Conservation (phyloP, 2,113 vertebrate species). For the Lepidothrix coronata region DNA sequence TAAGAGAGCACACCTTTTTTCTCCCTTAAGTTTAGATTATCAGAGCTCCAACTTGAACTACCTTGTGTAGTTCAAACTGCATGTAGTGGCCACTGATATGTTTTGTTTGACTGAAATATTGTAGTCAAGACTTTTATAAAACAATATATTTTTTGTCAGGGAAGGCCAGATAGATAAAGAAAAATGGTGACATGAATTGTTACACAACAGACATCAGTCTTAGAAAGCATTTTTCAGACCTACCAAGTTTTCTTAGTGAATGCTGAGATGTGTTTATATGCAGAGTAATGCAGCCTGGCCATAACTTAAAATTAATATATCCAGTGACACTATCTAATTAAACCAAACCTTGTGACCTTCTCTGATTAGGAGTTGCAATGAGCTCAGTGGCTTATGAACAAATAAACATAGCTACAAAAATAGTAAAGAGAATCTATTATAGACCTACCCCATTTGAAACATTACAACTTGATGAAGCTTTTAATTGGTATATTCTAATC, state of each 20-base stretch:
- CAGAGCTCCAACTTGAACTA: neutral
- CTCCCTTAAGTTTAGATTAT: neutral
- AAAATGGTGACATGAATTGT: neutral
- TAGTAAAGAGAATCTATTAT: neutral
- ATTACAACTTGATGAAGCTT: neutral
- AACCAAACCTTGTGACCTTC: neutral
- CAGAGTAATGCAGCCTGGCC: neutral
- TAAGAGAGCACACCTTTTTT: accelerated
- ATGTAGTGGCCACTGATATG: too few species aligned
- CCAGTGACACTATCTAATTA: neutral
- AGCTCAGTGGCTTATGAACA: neutral
- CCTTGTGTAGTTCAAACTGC: neutral
- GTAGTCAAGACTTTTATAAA: neutral
- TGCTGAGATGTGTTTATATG: neutral
- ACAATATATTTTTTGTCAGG: neutral
- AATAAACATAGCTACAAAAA: neutral
- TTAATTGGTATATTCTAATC: neutral
- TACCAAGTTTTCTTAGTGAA: neutral
- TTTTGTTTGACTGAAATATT: neutral
- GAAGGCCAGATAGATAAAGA: neutral
- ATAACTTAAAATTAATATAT: neutral
- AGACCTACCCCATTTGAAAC: neutral
- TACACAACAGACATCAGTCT: neutral
- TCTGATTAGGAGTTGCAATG: neutral
- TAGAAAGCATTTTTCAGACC: neutral